These are phyloP conservation scores for Hypena proboscidalis DNA, from an alignment of 2,888 invertebrate genomes.

Conservation along the genomic window DNA sequence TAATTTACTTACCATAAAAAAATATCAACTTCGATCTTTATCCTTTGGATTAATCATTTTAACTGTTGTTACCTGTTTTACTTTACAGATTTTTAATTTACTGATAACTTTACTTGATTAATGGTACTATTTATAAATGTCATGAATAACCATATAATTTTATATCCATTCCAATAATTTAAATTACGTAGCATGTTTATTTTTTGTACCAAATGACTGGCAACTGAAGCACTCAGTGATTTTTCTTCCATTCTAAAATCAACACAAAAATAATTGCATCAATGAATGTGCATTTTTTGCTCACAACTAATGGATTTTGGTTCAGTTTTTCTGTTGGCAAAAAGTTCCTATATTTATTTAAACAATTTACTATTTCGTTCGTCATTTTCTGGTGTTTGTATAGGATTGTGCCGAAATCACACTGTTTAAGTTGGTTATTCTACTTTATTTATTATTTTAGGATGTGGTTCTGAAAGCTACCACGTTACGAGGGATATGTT, in stretches of 20 bases:
- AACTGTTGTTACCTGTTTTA: too few relatives aligned
- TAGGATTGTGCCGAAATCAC: constrained; percentile 35
- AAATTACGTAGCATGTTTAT: too few relatives aligned
- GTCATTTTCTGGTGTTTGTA: constrained; percentile 23
- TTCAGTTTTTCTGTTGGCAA: constrained; percentile 2
- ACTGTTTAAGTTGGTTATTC: constrained; percentile 22
- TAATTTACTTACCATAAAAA: too few relatives aligned
- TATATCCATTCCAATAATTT: too few relatives aligned
- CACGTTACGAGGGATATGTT: constrained; percentile 9
- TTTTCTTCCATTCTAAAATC: neutral
- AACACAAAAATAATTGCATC: neutral
- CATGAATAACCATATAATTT: too few relatives aligned
- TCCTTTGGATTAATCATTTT: too few relatives aligned
- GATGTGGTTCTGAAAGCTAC: constrained; percentile 31
- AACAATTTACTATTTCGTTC: constrained; percentile 20
- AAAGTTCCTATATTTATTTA: constrained; percentile 14
- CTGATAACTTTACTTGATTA: too few relatives aligned
- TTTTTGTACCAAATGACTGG: too few relatives aligned
- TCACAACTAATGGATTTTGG: constrained; percentile 4
- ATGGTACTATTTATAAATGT: too few relatives aligned
- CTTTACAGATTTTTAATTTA: too few relatives aligned
- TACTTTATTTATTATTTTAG: constrained; percentile 40
- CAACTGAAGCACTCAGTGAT: too few relatives aligned
- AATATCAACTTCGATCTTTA: too few relatives aligned
- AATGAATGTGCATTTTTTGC: constrained; percentile 8